phyloP scores from a whole-genome alignment of 2,797 vertebrate species.

The Borostomias antarcticus region DNA sequence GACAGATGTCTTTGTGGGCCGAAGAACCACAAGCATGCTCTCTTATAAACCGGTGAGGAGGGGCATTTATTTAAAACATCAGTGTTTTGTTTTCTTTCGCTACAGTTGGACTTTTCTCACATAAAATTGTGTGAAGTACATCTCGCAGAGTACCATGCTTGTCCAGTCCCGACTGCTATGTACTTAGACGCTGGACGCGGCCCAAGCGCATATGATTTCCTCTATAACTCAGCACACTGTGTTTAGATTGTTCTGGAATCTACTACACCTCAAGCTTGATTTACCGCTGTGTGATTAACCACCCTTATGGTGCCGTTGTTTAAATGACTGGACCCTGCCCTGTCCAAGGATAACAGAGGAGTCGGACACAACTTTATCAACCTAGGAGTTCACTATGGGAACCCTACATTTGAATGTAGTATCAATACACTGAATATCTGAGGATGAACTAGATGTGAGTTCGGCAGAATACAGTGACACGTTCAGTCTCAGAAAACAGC shows the following conservation, averaged over 20 bases:
- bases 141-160: slow-evolving; percentile 52
- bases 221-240: slow-evolving; percentile 49
- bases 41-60: slow-evolving; percentile 69
- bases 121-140: slow-evolving; percentile 60
- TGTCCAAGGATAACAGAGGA: slow-evolving; percentile 42
- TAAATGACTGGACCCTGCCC: slow-evolving; percentile 38
- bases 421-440: slow-evolving; percentile 68
- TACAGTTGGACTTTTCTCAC: slow-evolving; percentile 56
- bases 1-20: slow-evolving; percentile 73
- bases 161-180: slow-evolving; percentile 50
- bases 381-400: slow-evolving; percentile 39
- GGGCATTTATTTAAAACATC: slow-evolving; percentile 60
- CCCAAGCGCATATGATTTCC: slow-evolving; percentile 56
- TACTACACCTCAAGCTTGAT: slow-evolving; percentile 57
- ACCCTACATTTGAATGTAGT: slow-evolving; percentile 71
- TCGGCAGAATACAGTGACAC: not conserved
- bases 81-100: slow-evolving; percentile 65
- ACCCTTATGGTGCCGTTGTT: slow-evolving; percentile 51
- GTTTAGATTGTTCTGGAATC: slow-evolving; percentile 55
- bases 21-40: slow-evolving; percentile 69
- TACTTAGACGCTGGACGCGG: slow-evolving; percentile 51
- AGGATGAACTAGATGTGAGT: slow-evolving; percentile 20
- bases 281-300: slow-evolving; percentile 57
- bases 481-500: not conserved
- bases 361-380: slow-evolving; percentile 9